Evolutionary conservation across 2,797 vertebrate species (phyloP), one percentile per base, ranked within the genome.

Genomic region (Alfaro cultratus): DNA sequence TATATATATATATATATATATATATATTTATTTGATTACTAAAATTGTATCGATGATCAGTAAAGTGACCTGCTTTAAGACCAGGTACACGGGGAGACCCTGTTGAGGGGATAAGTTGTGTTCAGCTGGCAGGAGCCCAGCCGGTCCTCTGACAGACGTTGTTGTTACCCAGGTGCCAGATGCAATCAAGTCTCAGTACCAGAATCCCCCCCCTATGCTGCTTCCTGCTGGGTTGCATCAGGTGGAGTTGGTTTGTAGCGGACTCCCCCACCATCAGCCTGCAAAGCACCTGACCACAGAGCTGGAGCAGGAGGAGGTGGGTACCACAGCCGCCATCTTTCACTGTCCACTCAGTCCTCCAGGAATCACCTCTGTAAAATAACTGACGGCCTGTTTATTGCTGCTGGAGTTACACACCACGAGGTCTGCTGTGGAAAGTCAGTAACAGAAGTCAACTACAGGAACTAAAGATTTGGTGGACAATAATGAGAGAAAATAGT

Each of bases 121-220:
- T 60, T 31, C 57, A 31, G 29, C 2, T 34, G 60, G 4, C 18
- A 8, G 62, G 34, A 64, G 34, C 7, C 62, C 36, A 31, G 29
- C 2, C 15, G 9, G 60, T 36, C 13, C 34, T 60, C 43, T 49
- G 26, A 36, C 76, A 41, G 71, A 39, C 12, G 16, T 34, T 80
- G 8, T 77, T 79, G 89, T 76, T 41, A 74, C 12, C 78, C 92
- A 99, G 98, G 98, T 99, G 93, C 98, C 98, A 31, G 97, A 99
- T 93, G 97, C 98, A 90, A 98, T 99, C 87, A 99, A 99, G 94
- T 98, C 97, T 85, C 98, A 99, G 74, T 99, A 99, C 94, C 96
- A 96, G 90, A 96, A 97, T 85, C 98, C 98, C 70, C 97, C 98
- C 53, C 92, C 96, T 49, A 95, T 97, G 85, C 94, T 98, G 88